Conservation (phyloP, 2,113 vertebrate species). For the Montifringilla adamsi region DNA sequence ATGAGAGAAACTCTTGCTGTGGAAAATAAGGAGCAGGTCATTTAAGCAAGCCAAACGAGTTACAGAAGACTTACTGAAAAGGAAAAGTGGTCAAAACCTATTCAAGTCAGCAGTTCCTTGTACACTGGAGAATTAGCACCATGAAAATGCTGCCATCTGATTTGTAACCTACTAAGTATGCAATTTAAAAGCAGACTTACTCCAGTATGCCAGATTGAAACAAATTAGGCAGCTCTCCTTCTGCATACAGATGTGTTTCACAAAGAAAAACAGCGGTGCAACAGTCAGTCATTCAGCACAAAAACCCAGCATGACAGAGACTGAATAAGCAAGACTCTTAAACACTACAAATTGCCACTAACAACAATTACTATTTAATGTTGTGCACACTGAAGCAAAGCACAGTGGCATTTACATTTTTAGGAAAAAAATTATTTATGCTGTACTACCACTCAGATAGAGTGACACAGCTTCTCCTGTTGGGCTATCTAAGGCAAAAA, state of each 20-base stretch:
- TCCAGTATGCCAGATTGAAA: conserved; percentile 1
- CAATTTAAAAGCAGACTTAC: conserved; percentile 10
- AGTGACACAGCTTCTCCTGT: background rate
- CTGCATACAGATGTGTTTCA: background rate
- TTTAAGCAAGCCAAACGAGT: background rate
- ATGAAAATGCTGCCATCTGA: background rate
- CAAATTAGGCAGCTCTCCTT: conserved; percentile 17
- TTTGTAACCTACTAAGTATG: background rate
- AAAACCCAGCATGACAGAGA: background rate
- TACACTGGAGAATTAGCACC: background rate
- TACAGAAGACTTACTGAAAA: background rate
- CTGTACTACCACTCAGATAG: background rate
- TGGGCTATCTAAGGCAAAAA: background rate
- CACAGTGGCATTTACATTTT: background rate
- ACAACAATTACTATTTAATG: background rate
- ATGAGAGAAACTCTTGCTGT: conserved; percentile 2
- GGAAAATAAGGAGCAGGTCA: conserved; percentile 27
- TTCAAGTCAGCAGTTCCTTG: background rate
- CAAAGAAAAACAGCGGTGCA: background rate
- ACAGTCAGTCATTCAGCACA: conserved; percentile 5
- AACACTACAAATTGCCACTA: background rate
- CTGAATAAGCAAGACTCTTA: background rate
- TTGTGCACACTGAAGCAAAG: background rate
- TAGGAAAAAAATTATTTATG: background rate
- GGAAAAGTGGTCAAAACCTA: conserved; percentile 4